Evolutionary conservation across 2,113 vertebrate species (phyloP).

Genomic region (Pontoporia blainvillei): DNA sequence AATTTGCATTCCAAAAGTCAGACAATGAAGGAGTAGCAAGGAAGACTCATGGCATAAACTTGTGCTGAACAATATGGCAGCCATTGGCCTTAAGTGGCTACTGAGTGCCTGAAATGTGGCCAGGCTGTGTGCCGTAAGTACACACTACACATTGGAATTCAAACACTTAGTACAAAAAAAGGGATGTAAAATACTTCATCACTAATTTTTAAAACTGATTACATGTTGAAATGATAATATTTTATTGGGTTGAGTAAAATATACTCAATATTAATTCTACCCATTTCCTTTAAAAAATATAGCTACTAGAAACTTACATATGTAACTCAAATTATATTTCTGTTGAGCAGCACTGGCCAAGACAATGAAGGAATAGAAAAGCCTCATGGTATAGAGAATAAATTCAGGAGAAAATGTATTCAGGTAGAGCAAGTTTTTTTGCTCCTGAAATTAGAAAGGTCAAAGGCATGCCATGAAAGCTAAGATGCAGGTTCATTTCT

Average conservation of each 20-base stretch:
- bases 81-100: neutral
- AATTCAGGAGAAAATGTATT: neutral
- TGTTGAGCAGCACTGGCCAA: neutral
- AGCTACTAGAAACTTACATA: neutral
- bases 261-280: neutral
- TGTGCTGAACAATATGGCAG: neutral
- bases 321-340: neutral
- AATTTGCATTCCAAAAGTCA: conserved; percentile 2
- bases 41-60: neutral
- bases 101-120: neutral
- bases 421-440: neutral
- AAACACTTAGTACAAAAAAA: neutral
- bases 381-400: neutral
- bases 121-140: neutral
- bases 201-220: neutral
- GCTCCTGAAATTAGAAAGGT: neutral
- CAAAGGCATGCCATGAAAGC: neutral
- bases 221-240: neutral
- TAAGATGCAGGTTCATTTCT: neutral
- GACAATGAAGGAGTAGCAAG: neutral
- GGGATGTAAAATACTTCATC: neutral
- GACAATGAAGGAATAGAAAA: neutral
- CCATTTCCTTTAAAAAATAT: neutral
- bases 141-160: neutral
- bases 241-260: neutral